Evolutionary conservation across 2,113 vertebrate species (phyloP).

Genomic region (Gymnorhina tibicen): DNA sequence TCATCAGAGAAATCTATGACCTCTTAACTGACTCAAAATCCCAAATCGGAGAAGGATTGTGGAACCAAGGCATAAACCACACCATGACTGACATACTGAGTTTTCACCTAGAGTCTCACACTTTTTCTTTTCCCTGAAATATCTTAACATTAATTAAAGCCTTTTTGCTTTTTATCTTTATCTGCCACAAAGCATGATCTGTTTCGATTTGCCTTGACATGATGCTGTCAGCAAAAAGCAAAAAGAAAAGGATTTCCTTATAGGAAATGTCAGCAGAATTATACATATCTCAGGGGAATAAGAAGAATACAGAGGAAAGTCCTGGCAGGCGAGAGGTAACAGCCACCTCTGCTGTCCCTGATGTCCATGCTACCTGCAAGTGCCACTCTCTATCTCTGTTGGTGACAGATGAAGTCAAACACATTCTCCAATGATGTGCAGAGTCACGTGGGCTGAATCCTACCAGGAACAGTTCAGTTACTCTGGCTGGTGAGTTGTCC

Average conservation of each 20-base stretch:
- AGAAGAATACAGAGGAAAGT: neutral
- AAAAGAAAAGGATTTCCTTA: neutral
- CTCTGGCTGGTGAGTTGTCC: neutral
- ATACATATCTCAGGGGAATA: neutral
- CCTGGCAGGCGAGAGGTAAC: neutral
- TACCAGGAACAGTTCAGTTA: neutral
- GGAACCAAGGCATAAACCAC: neutral
- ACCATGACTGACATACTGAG: fast-evolving
- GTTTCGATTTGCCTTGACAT: neutral
- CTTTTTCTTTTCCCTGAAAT: neutral
- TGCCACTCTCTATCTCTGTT: neutral
- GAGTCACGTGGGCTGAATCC: neutral
- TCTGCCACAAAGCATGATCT: neutral
- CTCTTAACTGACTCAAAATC: neutral
- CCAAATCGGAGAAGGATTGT: neutral
- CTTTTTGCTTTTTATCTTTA: neutral
- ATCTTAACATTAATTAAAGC: neutral
- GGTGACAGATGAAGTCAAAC: neutral
- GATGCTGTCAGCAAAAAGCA: neutral
- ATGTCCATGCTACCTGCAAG: neutral
- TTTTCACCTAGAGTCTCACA: neutral
- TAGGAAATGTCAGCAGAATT: neutral
- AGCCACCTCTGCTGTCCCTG: neutral
- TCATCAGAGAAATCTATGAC: neutral
- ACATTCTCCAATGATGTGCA: neutral